These are phyloP conservation scores for Chascanopsetta lugubris DNA, from an alignment of 2,113 vertebrate genomes.

Conservation along the genomic window DNA sequence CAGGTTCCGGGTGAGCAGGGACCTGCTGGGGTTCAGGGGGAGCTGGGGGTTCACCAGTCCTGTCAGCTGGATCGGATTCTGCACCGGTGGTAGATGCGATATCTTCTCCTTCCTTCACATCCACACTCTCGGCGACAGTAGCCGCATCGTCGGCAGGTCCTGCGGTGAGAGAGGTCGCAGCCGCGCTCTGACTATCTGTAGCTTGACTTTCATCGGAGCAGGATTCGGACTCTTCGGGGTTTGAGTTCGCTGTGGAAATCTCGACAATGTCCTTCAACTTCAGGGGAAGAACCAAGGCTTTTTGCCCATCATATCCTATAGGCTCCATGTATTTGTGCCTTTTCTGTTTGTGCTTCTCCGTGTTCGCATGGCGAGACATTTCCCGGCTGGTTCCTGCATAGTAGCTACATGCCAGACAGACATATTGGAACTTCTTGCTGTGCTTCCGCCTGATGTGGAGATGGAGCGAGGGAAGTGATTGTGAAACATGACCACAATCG, in stretches of 20 bases:
- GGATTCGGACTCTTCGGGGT: slow-evolving; percentile 38
- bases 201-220: slow-evolving; percentile 22
- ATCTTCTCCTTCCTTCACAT: slow-evolving; percentile 33
- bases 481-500: slow-evolving; percentile 88
- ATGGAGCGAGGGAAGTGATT: slow-evolving; percentile 88
- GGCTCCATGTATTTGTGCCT: slow-evolving; percentile 81
- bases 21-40: slow-evolving; percentile 31
- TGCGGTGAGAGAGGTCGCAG: not conserved
- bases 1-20: slow-evolving; percentile 25
- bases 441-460: slow-evolving; percentile 93
- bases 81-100: slow-evolving; percentile 3
- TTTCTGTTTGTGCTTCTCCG: slow-evolving; percentile 93
- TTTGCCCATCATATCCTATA: slow-evolving; percentile 27
- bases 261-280: slow-evolving; percentile 26
- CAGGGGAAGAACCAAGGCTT: not conserved
- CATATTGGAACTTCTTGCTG: slow-evolving; percentile 92
- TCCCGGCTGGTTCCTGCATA: slow-evolving; percentile 92
- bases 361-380: slow-evolving; percentile 91
- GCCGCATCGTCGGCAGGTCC: slow-evolving; percentile 22
- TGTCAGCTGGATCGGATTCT: slow-evolving; percentile 9
- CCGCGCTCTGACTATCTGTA: slow-evolving; percentile 13
- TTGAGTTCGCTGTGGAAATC: slow-evolving; percentile 7
- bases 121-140: not conserved
- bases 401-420: slow-evolving; percentile 94
- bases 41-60: not conserved